Evolutionary conservation across 1,140 invertebrate species (phyloP).

Genomic region (Temnothorax curvispinosus): DNA sequence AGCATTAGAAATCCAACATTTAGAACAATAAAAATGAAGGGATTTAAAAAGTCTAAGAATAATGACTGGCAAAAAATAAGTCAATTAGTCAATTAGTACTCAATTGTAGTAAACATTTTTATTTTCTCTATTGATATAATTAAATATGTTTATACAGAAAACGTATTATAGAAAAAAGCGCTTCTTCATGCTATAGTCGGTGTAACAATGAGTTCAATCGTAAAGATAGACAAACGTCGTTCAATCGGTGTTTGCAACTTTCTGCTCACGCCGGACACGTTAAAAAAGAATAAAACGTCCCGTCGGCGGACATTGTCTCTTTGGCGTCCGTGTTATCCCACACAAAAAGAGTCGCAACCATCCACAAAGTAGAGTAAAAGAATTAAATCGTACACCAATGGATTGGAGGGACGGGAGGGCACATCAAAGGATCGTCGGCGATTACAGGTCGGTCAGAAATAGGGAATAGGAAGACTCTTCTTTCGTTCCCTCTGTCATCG

Average conservation of each 20-base stretch:
- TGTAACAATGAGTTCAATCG: constrained; percentile 8
- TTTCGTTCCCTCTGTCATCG: constrained; percentile 41
- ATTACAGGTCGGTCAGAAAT: constrained; percentile 59
- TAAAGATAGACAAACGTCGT: background rate
- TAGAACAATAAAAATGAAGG: background rate
- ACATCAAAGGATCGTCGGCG: constrained; percentile 62
- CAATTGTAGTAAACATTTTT: background rate
- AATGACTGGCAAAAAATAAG: background rate
- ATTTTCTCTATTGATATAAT: background rate
- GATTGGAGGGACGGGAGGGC: background rate
- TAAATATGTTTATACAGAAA: background rate
- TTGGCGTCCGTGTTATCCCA: background rate
- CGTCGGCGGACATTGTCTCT: background rate
- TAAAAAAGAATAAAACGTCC: background rate
- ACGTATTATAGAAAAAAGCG: background rate
- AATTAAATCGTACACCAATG: constrained; percentile 20
- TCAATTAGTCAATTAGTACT: background rate
- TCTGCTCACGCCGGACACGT: background rate
- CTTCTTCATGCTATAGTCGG: too few species aligned
- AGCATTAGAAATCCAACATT: background rate
- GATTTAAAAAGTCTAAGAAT: background rate
- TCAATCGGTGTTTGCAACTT: background rate
- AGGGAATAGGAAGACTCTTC: constrained; percentile 38
- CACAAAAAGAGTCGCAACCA: constrained; percentile 25
- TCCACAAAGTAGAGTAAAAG: constrained; percentile 9